Evolutionary conservation across 2,797 vertebrate species (phyloP), one percentile per base, ranked within the genome.

Genomic region (Anomalospiza imberbis): DNA sequence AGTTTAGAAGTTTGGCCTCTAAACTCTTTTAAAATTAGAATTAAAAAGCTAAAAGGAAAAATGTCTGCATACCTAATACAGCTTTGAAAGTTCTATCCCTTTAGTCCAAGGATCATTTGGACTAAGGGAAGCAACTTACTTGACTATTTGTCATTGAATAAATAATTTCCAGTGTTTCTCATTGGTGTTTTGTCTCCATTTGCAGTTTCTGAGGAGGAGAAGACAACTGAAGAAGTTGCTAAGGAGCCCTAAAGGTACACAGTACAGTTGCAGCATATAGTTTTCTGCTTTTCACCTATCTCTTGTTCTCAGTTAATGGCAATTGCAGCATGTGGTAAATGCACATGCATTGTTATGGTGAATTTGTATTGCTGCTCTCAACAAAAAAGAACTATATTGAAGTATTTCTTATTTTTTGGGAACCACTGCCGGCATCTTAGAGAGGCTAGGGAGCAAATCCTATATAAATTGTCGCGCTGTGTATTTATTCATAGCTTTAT

Each of bases 241-340:
- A 76, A 92, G 73, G 95, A 95, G 14, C 47, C 88, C 79, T 97
- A 93, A 96, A 97, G 95, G 96, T 97, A 96, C 60, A 42, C 18
- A 25, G 51, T 40, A 31, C 55, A 53, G 38, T 50, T 88, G 70
- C 44, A 75, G 65, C 32, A 5, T 24, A 53, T 47, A 40, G 15
- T 82, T 93, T 87, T 77, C 63, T 4, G 6, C 63, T 70, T n/a
- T 47, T 66, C 68, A 40, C 28, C 26, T 79, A 45, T 44, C 13
- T 54, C 45, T 74, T 62, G 57, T 55, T 60, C 48, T 40, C 50
- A 58, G 40, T 73, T 71, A 48, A 47, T 83, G 70, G 55, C n/a
- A 75, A 17, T n/a, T 47, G 51, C 68, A 85, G 83, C 22, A 45
- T 13, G 40, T 60, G 73, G 36, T 48, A 62, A 75, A 48, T 73